Conservation (phyloP, 2,888 invertebrate genomes). For the Vandiemenella viatica region DNA sequence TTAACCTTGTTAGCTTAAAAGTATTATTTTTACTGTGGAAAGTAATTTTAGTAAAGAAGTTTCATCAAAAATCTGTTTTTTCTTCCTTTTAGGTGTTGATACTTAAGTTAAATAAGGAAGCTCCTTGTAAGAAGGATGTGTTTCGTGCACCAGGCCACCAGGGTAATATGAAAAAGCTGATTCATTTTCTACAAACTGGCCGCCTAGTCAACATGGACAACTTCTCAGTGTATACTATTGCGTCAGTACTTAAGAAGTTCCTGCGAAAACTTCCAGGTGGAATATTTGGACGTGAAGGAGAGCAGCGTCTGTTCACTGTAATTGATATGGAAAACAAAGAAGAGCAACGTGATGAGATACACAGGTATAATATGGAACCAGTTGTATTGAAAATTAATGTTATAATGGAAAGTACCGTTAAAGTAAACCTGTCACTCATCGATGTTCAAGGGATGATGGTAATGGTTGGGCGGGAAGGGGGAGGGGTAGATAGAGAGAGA, state of each 20-base stretch:
- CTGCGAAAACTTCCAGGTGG: constrained; percentile 92
- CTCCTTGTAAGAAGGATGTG: constrained; percentile 81
- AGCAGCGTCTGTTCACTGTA: constrained; percentile 76
- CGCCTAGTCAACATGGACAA: constrained; percentile 84
- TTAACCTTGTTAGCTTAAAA: no score
- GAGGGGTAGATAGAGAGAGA: no score
- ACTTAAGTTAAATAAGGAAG: constrained; percentile 86
- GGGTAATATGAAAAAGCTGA: constrained; percentile 84
- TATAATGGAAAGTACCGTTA: no score
- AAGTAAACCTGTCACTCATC: no score
- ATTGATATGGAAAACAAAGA: constrained; percentile 67
- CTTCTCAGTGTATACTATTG: constrained; percentile 93
- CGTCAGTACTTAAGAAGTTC: constrained; percentile 96
- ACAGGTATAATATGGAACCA: constrained; percentile 58
- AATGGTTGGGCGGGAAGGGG: no score
- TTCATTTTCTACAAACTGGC: constrained; percentile 70
- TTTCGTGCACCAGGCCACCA: constrained; percentile 92
- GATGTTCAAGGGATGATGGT: no score
- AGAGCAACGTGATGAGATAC: constrained; percentile 81
- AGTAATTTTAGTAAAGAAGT: no score
- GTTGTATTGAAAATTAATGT: no score
- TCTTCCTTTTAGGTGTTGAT: constrained; percentile 53
- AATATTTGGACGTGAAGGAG: constrained; percentile 84
- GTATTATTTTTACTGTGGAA: no score
- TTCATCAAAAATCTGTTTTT: not conserved